A percentile compares a stretch with the other conserved stretches of the same genome.
Conservation (phyloP, 2,797 vertebrate genomes). For the Squalus acanthias region DNA sequence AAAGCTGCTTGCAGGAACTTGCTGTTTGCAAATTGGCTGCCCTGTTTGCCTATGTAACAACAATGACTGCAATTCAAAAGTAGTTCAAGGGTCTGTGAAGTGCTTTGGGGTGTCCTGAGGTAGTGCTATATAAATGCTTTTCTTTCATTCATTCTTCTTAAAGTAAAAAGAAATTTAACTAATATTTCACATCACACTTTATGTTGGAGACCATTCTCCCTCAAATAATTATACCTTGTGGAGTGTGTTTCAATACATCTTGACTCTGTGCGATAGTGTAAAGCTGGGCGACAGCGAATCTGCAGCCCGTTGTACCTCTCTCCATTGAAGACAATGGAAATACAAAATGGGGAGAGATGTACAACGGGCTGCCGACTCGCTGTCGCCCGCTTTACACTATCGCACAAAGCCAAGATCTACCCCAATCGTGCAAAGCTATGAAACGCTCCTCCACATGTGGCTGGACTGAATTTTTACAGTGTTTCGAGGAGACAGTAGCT, state of each 20-base stretch:
- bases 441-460: neutral
- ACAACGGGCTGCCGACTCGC: neutral
- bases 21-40: neutral
- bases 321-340: neutral
- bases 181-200: neutral
- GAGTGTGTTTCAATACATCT: neutral
- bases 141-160: no score
- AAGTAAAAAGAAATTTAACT: no score
- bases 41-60: neutral
- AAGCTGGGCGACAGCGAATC: neutral
- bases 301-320: neutral
- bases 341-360: neutral
- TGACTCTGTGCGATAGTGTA: neutral
- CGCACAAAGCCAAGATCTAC: neutral
- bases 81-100: neutral
- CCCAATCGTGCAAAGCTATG: neutral
- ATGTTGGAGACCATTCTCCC: neutral
- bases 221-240: neutral
- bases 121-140: neutral
- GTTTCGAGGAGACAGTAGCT: neutral
- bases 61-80: neutral
- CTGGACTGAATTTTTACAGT: neutral
- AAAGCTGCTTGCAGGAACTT: neutral
- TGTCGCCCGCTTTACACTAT: neutral
- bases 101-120: neutral